Evolutionary conservation across 1,140 invertebrate species (phyloP).

Genomic region (Pseudomyrmex gracilis): DNA sequence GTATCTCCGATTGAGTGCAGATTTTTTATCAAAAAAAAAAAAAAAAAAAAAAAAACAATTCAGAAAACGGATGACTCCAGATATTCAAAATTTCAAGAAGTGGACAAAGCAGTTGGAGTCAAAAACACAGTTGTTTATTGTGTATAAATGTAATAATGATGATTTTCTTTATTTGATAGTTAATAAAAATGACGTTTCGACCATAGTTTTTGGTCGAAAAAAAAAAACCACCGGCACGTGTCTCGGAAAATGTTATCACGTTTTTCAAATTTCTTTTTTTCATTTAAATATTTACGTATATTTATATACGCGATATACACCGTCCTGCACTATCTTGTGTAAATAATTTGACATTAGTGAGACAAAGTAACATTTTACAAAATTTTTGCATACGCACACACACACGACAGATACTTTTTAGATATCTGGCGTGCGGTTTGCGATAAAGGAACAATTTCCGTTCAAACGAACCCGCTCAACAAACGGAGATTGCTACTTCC

Average conservation of each 20-base stretch:
- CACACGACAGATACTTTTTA: neutral
- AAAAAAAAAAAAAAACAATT: no score
- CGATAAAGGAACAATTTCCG: slow-evolving; percentile 82
- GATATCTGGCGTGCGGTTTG: slow-evolving; percentile 41
- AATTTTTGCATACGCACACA: neutral
- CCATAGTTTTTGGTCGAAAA: no score
- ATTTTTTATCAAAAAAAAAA: neutral
- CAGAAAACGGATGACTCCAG: no score
- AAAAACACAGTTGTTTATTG: no score
- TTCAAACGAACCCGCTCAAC: slow-evolving; percentile 62
- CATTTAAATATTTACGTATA: neutral
- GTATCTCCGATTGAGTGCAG: neutral
- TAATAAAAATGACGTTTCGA: no score
- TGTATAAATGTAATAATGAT: no score
- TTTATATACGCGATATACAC: neutral
- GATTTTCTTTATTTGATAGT: no score
- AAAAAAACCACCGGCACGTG: no score
- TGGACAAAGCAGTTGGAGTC: no score
- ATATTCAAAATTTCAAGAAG: no score
- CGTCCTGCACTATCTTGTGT: neutral
- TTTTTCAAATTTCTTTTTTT: neutral
- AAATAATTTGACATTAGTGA: neutral
- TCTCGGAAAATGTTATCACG: neutral
- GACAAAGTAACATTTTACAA: neutral
- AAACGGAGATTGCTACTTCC: slow-evolving; percentile 78